Evolutionary conservation across 2,888 invertebrate species (phyloP).

Genomic region (Cephus nigrinus): DNA sequence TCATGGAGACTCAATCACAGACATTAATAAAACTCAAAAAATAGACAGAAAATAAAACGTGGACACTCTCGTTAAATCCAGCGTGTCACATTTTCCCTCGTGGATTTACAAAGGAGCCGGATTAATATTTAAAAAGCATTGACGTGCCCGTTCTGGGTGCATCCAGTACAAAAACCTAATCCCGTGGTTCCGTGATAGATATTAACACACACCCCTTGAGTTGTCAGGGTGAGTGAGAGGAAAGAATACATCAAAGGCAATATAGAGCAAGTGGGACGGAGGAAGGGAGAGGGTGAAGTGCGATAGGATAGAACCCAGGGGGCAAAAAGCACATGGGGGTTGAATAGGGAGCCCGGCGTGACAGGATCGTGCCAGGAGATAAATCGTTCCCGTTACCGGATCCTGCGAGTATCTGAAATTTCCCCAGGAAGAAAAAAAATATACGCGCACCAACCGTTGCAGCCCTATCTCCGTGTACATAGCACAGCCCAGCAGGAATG

Average conservation of each 20-base stretch:
- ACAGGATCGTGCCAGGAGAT: constrained; percentile 23
- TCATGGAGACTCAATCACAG: too few species aligned
- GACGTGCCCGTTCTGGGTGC: background rate
- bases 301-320: constrained; percentile 6
- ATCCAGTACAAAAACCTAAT: constrained; percentile 32
- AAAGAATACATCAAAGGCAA: background rate
- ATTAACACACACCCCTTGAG: constrained; percentile 42
- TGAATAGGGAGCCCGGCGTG: background rate
- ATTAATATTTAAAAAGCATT: background rate
- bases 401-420: too few species aligned
- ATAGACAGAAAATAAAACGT: too few species aligned
- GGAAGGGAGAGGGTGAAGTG: constrained; percentile 20
- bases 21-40: too few species aligned
- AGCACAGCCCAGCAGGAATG: too few species aligned
- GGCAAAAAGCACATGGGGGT: constrained; percentile 1
- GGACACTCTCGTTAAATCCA: too few species aligned
- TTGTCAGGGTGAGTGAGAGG: constrained; percentile 12
- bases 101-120: too few species aligned
- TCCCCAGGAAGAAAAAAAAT: too few species aligned
- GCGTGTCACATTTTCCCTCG: too few species aligned
- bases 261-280: constrained; percentile 28
- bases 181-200: constrained; percentile 40
- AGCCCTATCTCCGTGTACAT: too few species aligned
- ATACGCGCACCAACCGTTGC: too few species aligned
- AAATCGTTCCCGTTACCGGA: constrained; percentile 44